Conservation (phyloP, 2,797 vertebrate species). For the Arrhamphus sclerolepis region DNA sequence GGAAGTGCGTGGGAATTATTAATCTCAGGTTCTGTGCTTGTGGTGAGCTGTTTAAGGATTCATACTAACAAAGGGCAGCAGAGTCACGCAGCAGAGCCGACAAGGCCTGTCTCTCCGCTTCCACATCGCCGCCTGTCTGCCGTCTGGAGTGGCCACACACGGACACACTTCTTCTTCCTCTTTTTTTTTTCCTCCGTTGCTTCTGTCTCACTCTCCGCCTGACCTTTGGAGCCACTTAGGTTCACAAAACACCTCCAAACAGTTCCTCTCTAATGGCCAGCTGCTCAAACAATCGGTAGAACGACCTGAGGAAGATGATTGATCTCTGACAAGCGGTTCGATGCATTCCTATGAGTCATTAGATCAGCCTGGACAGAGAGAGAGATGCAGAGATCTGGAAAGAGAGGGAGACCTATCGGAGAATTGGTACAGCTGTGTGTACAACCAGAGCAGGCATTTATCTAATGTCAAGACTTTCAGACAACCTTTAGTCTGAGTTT, state of each 20-base stretch:
- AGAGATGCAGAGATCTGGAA: slow-evolving; percentile 42
- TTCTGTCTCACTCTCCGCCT: slow-evolving; percentile 66
- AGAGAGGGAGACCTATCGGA: slow-evolving; percentile 78
- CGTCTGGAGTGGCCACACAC: slow-evolving; percentile 17
- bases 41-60: slow-evolving; percentile 83
- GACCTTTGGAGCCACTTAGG: slow-evolving; percentile 86
- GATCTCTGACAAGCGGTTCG: slow-evolving; percentile 85
- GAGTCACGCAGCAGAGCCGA: slow-evolving; percentile 77
- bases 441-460: slow-evolving; percentile 77
- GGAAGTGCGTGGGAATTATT: slow-evolving; percentile 83
- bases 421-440: slow-evolving; percentile 79
- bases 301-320: slow-evolving; percentile 85
- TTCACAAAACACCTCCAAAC: slow-evolving; percentile 87
- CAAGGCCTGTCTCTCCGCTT: slow-evolving; percentile 73
- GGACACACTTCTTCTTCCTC: slow-evolving; percentile 14
- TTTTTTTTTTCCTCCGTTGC: slow-evolving; percentile 38
- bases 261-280: slow-evolving; percentile 85
- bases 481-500: slow-evolving; percentile 80
- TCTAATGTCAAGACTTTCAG: slow-evolving; percentile 80
- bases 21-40: slow-evolving; percentile 80
- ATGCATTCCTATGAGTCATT: slow-evolving; percentile 85
- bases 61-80: slow-evolving; percentile 85
- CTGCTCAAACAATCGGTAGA: slow-evolving; percentile 85
- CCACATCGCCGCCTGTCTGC: slow-evolving; percentile 58
- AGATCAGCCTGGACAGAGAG: slow-evolving; percentile 77